Base-by-base conservation (phyloP, 2,888 invertebrate species). In the Hemicrepidius hirtus region DNA sequence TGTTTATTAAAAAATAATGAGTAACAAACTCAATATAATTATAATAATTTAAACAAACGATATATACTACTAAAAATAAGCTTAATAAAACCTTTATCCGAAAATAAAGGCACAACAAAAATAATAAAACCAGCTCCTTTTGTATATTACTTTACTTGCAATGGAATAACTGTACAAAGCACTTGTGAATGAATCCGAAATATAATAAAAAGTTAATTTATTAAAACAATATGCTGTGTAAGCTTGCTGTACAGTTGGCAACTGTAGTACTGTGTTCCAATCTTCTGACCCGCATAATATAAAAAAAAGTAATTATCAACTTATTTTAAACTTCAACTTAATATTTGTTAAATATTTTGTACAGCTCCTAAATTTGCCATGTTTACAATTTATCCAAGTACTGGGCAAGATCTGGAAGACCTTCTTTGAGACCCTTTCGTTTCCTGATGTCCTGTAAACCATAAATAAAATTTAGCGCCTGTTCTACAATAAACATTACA, bases 371-470 rank as follows among this genome's bases (percentile, higher is more conserved):
- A 82, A 75, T 74, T 78, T 78, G 71, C 73, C 59, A 62, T 79
- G 84, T 87, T 97, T 98, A 99, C 94, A 99, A 91, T 91, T 99
- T 99, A 92, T 99, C 99, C 90, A 98, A 90, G 89, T 97, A 99
- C 91, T 96, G 94, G 85, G 93, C 88, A 85, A 99, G 91, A 86
- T 97, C 96, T 84, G 99, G 99, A 81, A 99, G 92, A 87, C 96
- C 97, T 86, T 98, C 98, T 89, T 98, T 99, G 86, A 99, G 91
- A 88, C 99, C 99, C 92, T 99, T 99, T 88, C 99, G 93, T 90
- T 99, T 99, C 87, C 99, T 95, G 82, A 96, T 98, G 69, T 97
- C 97, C 92, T 93, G 89, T 57, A 89, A 88, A 79, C 73, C 78
- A 82, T 82, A 73, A 77, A 60, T 70, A 75, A 71, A 18, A 5